phyloP scores from a whole-genome alignment of 2,888 invertebrate genomes.

The Mythimna loreyi region DNA sequence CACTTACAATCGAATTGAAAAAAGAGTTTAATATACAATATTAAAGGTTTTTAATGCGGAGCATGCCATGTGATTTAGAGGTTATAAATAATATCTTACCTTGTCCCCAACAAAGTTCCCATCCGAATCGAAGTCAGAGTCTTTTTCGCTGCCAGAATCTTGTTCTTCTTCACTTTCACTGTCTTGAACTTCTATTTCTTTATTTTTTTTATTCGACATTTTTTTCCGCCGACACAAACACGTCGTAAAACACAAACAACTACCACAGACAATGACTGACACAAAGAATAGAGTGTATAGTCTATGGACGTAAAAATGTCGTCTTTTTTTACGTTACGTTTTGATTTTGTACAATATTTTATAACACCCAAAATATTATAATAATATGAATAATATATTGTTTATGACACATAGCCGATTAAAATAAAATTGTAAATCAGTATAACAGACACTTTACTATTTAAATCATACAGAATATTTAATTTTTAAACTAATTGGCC shows the following conservation, averaged over 20 bases:
- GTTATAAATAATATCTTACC: constrained; percentile 82
- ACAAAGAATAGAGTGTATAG: too few relatives aligned
- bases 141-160: constrained; percentile 81
- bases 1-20: not conserved
- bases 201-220: constrained; percentile 87
- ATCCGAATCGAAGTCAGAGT: constrained; percentile 87
- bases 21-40: constrained; percentile 41
- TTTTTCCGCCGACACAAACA: constrained; percentile 54
- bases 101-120: constrained; percentile 90
- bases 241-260: constrained; percentile 54
- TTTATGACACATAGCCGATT: too few relatives aligned
- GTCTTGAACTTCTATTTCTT: constrained; percentile 80
- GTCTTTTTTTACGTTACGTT: too few relatives aligned
- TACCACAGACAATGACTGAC: constrained; percentile 28
- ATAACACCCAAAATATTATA: too few relatives aligned
- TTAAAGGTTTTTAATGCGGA: constrained; percentile 29
- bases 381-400: too few relatives aligned
- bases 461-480: too few relatives aligned
- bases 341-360: too few relatives aligned
- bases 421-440: too few relatives aligned
- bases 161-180: constrained; percentile 87
- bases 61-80: constrained; percentile 81
- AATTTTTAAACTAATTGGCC: too few relatives aligned
- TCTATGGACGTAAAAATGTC: too few relatives aligned
- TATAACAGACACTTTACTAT: too few relatives aligned